Base-by-base conservation (phyloP, 2,797 vertebrate genomes). In the Miichthys miiuy region DNA sequence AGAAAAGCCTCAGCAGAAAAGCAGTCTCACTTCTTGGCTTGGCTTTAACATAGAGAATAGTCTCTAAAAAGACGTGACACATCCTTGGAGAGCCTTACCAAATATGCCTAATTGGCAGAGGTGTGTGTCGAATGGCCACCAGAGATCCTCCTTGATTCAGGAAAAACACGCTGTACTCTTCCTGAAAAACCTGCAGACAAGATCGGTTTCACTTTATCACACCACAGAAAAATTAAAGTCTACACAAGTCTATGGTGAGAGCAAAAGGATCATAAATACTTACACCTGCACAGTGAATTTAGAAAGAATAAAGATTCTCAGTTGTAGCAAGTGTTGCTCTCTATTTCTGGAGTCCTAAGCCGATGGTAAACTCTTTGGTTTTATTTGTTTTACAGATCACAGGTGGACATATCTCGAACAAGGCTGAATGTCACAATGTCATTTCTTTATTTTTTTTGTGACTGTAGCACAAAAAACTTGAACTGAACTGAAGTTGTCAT, bases 101-200 rank as follows among this genome's bases (percentile, higher is more conserved):
- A 89, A 98, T 96, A 82, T 98, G 97, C 71, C 97, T 96, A 89
- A 98, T 97, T 55, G 97, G 97, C 75, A 98, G 94, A 79, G 97
- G 97, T 5, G 97, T 98, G 91, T 98, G 97, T 87, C 97, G 96
- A 93, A 98, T 97, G 82, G 97, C 97, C 11, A 98, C 97, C 68
- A 98, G 94, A 67, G 97, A 96, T 69, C 97, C 97, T 68, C 97
- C 97, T 92, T 98, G 97, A 91, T 98, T 97, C 89, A 98, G 94
- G 92, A 96, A 98, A 72, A 98, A 93, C 87, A 98, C 94, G 38
- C 97, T 98, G 91, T 98, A 96, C 82, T 98, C 97, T 67, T 98
- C 97, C 90, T 98, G 96, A 93, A 98, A 98, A 82, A 97, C 96
- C 97, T 98, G 81, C 44, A 86, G 55, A 89, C 73, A 68, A 4